Conservation (phyloP, 2,797 vertebrate genomes). For the Anguilla pacifica region DNA sequence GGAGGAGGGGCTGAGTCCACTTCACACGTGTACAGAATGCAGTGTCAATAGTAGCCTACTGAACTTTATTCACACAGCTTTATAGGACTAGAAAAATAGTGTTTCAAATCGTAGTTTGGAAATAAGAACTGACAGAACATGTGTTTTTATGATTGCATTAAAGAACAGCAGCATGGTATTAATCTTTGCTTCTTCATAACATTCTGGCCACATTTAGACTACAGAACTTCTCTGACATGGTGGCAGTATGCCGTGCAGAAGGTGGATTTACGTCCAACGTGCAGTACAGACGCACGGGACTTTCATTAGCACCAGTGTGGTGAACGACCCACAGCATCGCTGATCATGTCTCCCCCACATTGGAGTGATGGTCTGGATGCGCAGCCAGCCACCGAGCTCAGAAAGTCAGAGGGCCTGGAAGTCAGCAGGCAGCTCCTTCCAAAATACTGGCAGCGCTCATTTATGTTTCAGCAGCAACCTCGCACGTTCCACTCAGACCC, state of each 20-base stretch:
- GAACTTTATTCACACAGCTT: not conserved
- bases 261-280: not conserved
- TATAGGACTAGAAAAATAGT: not conserved
- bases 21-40: too few relatives aligned
- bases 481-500: not conserved
- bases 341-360: not conserved
- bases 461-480: not conserved
- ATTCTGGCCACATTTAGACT: not conserved
- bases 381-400: not conserved
- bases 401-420: not conserved
- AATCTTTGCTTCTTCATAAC: not conserved
- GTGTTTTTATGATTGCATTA: not conserved
- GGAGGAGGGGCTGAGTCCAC: not conserved
- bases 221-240: not conserved
- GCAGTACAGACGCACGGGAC: not conserved
- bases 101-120: not conserved
- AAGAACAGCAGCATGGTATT: not conserved
- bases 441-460: not conserved
- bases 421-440: not conserved
- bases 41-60: not conserved
- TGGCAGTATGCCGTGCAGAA: conserved; percentile 10
- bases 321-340: not conserved
- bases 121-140: not conserved
- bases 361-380: too few relatives aligned
- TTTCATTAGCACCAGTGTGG: not conserved